Percentiles rank a stretch among this genome's conserved stretches.
phyloP scores from a whole-genome alignment of 30 jellyfish, hydroid and myxozoan species.

The Sanderia malayensis region DNA sequence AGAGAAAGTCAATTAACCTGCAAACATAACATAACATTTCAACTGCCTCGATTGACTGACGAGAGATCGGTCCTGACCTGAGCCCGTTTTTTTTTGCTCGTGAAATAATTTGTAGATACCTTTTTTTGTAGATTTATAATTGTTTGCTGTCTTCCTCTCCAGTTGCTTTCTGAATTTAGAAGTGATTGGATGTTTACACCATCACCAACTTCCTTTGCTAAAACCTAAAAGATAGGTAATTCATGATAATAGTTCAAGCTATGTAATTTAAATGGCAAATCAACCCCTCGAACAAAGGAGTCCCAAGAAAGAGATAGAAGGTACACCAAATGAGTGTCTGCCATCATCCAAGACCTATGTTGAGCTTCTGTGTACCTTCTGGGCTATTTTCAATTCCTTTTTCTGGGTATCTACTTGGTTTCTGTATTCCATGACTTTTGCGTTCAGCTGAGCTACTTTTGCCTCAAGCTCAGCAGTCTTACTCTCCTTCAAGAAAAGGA shows the following conservation, averaged over 20 bases:
- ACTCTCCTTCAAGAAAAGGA: constrained; percentile 27
- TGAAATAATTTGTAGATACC: no score
- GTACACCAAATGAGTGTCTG: no score
- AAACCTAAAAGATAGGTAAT: constrained; percentile 44
- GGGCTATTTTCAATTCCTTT: constrained; percentile 85
- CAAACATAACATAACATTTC: no score
- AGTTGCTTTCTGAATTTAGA: constrained; percentile 49
- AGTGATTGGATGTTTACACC: constrained; percentile 73
- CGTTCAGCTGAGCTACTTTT: constrained; percentile 46
- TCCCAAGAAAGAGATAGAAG: no score
- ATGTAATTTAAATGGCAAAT: no score
- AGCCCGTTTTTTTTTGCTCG: no score
- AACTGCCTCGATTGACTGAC: no score
- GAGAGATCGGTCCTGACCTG: no score
- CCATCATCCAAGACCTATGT: no score
- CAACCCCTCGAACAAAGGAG: no score
- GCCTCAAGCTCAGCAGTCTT: constrained; percentile 55
- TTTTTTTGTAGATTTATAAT: constrained; percentile 73
- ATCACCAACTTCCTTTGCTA: constrained; percentile 89
- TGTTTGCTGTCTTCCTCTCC: constrained; percentile 99
- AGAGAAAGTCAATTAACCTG: not conserved
- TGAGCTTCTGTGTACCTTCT: constrained; percentile 81
- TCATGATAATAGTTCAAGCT: no score
- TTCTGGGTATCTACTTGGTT: constrained; percentile 75
- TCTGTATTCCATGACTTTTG: constrained; percentile 65